phyloP scores from a whole-genome alignment of 2,888 invertebrate genomes.

The Lycophotia porphyrea region DNA sequence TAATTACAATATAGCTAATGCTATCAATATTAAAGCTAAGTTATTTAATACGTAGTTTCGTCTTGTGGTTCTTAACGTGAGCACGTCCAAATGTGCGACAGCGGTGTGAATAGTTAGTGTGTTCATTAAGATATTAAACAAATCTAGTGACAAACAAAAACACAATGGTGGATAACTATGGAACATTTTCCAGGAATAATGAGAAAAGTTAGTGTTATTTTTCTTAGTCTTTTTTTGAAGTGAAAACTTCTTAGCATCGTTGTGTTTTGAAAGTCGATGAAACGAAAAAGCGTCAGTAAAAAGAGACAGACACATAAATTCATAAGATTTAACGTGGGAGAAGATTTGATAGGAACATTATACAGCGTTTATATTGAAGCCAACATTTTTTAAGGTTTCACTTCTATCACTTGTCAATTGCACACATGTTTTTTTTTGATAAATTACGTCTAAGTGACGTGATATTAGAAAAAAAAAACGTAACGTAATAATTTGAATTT shows the following conservation, averaged over 20 bases:
- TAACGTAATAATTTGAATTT: constrained; percentile 18
- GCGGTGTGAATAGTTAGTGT: constrained; percentile 22
- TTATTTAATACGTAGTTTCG: constrained; percentile 38
- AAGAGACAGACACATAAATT: too few relatives aligned
- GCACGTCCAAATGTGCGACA: constrained; percentile 32
- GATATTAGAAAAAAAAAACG: constrained; percentile 6
- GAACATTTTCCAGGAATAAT: constrained; percentile 40
- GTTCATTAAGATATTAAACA: neutral
- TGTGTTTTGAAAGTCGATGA: too few relatives aligned
- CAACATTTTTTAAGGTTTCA: too few relatives aligned
- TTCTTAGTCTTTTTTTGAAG: neutral
- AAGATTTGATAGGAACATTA: too few relatives aligned
- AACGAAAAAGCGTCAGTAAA: too few relatives aligned
- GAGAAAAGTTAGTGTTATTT: constrained; percentile 42
- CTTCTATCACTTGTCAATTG: too few relatives aligned
- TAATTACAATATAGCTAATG: constrained; percentile 17
- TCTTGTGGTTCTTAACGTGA: constrained; percentile 39
- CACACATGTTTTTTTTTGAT: too few relatives aligned
- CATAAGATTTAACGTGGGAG: too few relatives aligned
- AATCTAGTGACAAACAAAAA: constrained; percentile 1
- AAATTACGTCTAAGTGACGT: constrained; percentile 6
- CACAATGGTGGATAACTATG: constrained; percentile 55
- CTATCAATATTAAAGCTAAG: constrained; percentile 14
- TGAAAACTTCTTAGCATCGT: too few relatives aligned
- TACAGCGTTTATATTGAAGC: too few relatives aligned